Evolutionary conservation across 2,888 invertebrate species (phyloP), one percentile per base, ranked within the genome.

Genomic region (Tridacna crocea): DNA sequence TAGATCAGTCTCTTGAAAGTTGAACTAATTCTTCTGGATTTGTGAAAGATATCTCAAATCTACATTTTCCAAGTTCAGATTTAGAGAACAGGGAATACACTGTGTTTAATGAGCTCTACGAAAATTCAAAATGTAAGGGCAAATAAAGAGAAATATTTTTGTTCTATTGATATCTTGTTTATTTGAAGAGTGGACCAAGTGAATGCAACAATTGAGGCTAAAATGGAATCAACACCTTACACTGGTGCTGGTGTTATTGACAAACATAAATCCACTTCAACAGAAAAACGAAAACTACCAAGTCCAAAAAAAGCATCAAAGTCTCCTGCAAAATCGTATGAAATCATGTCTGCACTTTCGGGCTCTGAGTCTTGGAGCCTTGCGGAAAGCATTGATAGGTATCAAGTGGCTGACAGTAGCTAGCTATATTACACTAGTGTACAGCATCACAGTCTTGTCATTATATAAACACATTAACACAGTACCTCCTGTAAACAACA

Each of bases 321-420:
- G 68, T 73, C 84, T 26, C 87, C 84, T 27, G 84, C 81, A 15
- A 83, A 87, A 66, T 87, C 84, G 0, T 84, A 84, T 55, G 84
- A 84, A 66, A 87, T 84, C 55, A 65, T 84, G 60, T 81, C 84
- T n/a, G 80, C 82, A 27, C 70, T 70, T 13, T 70, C 70, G 0
- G 70, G 51, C 47, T 84, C 87, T 26, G 84, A 87, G 79, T 75
- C 82, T 8, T 84, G 84, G 84, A 84, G 86, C 72, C 72, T 86
- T 8, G 86, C 86, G 19, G 86, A 86, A 68, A 86, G 86, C 74
- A 86, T 86, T 68, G 86, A 86, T 83, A 83, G 86, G 86, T 86
- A 87, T 78, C 61, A n/a, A 26, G n/a, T n/a, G 0, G 22, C 36
- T 66, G 66, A 46, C 36, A 46, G 47, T 36, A 66, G 66, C 55